Conservation (phyloP, 2,797 vertebrate genomes). For the Catharus ustulatus region DNA sequence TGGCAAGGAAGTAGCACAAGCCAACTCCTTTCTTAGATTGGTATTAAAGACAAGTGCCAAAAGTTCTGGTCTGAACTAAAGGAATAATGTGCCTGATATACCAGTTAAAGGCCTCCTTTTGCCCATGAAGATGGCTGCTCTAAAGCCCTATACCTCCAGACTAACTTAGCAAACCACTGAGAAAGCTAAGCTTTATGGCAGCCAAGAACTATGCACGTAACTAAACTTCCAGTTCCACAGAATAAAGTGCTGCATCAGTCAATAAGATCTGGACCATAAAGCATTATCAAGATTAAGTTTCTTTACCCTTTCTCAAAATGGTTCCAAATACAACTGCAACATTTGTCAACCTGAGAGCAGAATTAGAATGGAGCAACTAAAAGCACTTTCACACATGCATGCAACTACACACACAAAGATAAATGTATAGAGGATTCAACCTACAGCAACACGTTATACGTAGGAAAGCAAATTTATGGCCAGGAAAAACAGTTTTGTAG, state of each 20-base stretch:
- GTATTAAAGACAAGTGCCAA: background rate
- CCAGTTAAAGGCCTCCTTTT: background rate
- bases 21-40: background rate
- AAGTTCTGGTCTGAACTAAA: background rate
- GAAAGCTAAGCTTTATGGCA: background rate
- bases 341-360: background rate
- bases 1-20: background rate
- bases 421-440: background rate
- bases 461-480: background rate
- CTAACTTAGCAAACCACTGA: background rate
- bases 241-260: background rate
- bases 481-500: background rate
- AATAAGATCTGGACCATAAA: background rate
- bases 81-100: background rate
- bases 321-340: background rate
- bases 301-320: background rate
- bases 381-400: background rate
- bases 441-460: background rate
- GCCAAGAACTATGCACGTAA: background rate
- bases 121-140: background rate
- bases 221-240: background rate
- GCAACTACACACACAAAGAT: background rate
- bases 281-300: background rate
- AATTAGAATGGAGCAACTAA: background rate
- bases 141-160: background rate